Base-by-base conservation (phyloP, 2,797 vertebrate genomes). In the Coendou prehensilis region DNA sequence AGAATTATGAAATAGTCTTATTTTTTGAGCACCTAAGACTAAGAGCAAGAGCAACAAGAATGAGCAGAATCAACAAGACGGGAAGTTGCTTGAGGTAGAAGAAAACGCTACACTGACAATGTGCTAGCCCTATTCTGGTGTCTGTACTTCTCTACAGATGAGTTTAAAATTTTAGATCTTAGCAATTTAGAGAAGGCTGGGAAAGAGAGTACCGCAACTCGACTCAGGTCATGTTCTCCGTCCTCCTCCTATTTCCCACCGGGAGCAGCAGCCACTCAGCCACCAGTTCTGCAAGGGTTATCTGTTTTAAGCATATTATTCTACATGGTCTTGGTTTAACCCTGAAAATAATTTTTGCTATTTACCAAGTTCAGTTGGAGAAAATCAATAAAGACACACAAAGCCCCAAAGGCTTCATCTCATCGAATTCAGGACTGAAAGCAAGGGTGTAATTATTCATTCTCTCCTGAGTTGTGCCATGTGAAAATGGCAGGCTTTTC, bases 381-480 rank as follows among this genome's bases (percentile, higher is more conserved):
- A 92, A 86, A 95, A 92, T 91, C 96, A 96, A 71, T 89, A 81
- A 91, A 94, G 85, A 95, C 50, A 96, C 45, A 71, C 37, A 76
- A 97, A 92, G 30, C 61, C 61, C 71, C 75, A 67, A 93, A 85
- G 89, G 84, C 52, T 79, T 88, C 80, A 83, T 92, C 63, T 76
- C 71, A 82, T 80, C 45, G 96, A 92, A 88, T 91, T 93, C 73
- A 86, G 92, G 97, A 41, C 10, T 45, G 78, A 93, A 95, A 94
- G 81, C 59, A 79, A 83, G 92, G 91, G 78, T 69, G 22, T 96
- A 76, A 95, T 96, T 88, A 86, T 80, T 82, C 84, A 93, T 89
- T 90, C 67, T 78, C 41, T 95, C 82, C 89, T 20, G 18, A 73
- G 26, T 37, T 63, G 84, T 64, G n/a, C 91, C 90, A 64, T 30